Evolutionary conservation across 2,888 invertebrate species (phyloP).

Genomic region (Troides aeacus): DNA sequence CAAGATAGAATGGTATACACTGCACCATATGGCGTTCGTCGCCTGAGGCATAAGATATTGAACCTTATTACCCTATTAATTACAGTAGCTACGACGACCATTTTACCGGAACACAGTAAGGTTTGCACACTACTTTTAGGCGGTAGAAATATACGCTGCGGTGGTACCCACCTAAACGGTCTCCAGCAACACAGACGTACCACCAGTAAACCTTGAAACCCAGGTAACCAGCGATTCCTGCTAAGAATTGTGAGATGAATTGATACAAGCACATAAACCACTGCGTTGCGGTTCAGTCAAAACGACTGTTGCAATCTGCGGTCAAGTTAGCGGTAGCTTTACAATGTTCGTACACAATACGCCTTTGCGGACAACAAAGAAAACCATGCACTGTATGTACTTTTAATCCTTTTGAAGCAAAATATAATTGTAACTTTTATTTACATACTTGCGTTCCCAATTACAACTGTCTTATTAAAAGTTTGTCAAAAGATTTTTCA

Average conservation of each 20-base stretch:
- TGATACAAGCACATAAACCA: constrained; percentile 17
- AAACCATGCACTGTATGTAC: constrained; percentile 35
- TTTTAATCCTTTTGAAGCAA: neutral
- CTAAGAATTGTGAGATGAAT: constrained; percentile 24
- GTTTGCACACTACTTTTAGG: too few species aligned
- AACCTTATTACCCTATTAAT: too few species aligned
- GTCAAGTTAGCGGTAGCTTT: constrained; percentile 40
- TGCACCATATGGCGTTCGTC: too few species aligned
- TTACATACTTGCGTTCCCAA: neutral
- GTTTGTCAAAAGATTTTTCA: neutral
- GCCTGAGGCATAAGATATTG: too few species aligned
- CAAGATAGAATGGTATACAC: too few species aligned
- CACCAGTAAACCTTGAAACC: too few species aligned
- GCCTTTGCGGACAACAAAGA: constrained; percentile 38
- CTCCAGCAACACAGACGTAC: too few species aligned
- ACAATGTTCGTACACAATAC: constrained; percentile 43
- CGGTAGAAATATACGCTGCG: too few species aligned
- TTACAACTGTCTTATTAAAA: neutral
- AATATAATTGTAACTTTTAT: neutral
- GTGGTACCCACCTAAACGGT: too few species aligned
- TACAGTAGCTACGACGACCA: too few species aligned
- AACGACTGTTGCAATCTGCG: constrained; percentile 37
- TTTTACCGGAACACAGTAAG: too few species aligned
- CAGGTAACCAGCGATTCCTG: neutral
- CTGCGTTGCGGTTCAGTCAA: constrained; percentile 29